Base-by-base conservation (phyloP, 2,113 vertebrate genomes). In the Raja brachyura region DNA sequence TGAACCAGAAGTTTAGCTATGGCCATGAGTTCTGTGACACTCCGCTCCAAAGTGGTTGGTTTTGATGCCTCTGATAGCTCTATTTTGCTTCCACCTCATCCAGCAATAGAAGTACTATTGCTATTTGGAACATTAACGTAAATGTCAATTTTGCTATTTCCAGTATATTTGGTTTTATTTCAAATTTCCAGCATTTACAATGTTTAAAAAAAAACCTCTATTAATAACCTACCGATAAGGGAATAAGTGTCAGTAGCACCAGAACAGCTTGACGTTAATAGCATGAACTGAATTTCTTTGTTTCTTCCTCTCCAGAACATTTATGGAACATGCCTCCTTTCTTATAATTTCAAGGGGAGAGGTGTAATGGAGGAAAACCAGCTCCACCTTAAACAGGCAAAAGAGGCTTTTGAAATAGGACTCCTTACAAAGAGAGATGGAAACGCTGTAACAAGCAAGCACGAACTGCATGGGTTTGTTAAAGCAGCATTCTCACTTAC, bases 401-500 rank as follows among this genome's bases (percentile, higher is more conserved):
- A 95, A 81, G 97, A 98, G 94, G 97, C 98, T 33, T 99, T 99
- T 78, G 96, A 97, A 93, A 97, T 98, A 0, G 98, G 98, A 83
- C 96, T 99, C 33, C 97, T 98, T 74, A 98, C 97, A 76, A 97
- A 96, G 95, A 94, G 94, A 0, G 94, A 95, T 0, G 94, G 94
- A 0, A 94, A 97, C 6, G 93, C 77, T 0, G 94, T 97, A 83
- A 95, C 95, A 18, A 99, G 98, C 93, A 97, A 97, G 94, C 98
- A 98, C 95, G 98, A 98, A 94, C 97, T 99, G 48, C 97, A 99
- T 33, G 97, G 97, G 61, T 97, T 99, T 76, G 94, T 99, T 79
- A 98, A 97, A 94, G 97, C 98, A 0, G 97, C 97, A 5, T 98
- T 98, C 93, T 97, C 97, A 59, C 97, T 99, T 5, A 56, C 96